A percentile compares a stretch with the other conserved stretches of the same genome.
Evolutionary conservation across 2,797 vertebrate species (phyloP).

Genomic region (Notamacropus eugenii): DNA sequence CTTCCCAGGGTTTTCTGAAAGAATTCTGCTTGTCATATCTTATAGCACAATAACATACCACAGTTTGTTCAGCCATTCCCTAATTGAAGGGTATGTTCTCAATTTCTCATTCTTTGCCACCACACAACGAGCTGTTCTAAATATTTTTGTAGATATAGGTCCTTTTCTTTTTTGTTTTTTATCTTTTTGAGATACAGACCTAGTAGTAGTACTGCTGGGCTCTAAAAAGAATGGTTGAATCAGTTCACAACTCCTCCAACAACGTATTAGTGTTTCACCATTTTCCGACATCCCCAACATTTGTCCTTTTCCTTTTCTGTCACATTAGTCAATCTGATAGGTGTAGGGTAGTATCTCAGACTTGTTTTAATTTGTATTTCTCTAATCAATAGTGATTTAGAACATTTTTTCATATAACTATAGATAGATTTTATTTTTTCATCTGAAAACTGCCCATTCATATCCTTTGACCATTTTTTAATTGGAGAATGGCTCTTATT

Average conservation of each 20-base stretch:
- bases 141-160: not conserved
- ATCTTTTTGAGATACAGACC: not conserved
- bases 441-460: not conserved
- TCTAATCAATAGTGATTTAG: not conserved
- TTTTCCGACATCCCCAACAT: not conserved
- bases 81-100: not conserved
- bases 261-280: not conserved
- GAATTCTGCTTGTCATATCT: not conserved
- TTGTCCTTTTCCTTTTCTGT: not conserved
- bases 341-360: not conserved
- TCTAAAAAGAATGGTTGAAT: not conserved
- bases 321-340: not conserved
- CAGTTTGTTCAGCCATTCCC: not conserved
- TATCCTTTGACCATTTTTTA: not conserved
- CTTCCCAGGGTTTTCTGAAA: not conserved
- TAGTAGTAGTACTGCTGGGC: not conserved
- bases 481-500: not conserved
- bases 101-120: not conserved
- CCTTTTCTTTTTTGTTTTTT: not conserved
- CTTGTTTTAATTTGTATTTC: not conserved
- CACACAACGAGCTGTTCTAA: not conserved
- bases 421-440: not conserved
- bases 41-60: not conserved
- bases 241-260: not conserved
- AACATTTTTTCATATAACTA: not conserved